Conservation (phyloP, 2,797 vertebrate genomes). For the Zenarchopterus dispar region DNA sequence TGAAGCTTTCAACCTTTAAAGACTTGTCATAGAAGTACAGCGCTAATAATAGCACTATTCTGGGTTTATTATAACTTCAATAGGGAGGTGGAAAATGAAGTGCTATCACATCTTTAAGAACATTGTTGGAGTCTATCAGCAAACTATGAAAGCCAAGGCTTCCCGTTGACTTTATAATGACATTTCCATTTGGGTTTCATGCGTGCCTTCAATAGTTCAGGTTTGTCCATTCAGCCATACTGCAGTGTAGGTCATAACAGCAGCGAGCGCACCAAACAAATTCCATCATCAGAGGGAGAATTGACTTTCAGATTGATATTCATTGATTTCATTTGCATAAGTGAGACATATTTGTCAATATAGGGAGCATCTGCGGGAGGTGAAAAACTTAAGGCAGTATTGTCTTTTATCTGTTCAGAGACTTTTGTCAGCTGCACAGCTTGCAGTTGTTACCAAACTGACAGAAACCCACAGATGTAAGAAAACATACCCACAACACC, state of each 20-base stretch:
- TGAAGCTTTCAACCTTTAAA: neutral
- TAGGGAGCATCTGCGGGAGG: constrained; percentile 81
- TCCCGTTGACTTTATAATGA: constrained; percentile 12
- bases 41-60: neutral
- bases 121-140: neutral
- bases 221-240: constrained; percentile 19
- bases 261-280: constrained; percentile 19
- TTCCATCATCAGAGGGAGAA: constrained; percentile 70
- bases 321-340: constrained; percentile 79
- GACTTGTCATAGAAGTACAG: neutral
- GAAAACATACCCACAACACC: constrained; percentile 63
- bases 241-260: constrained; percentile 14
- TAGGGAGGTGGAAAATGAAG: neutral
- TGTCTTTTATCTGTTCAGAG: constrained; percentile 83
- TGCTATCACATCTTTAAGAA: neutral
- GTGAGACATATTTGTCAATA: constrained; percentile 82
- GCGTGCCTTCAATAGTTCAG: neutral
- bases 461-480: constrained; percentile 68
- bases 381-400: constrained; percentile 76
- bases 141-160: neutral
- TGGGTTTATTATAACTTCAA: neutral
- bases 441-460: constrained; percentile 79
- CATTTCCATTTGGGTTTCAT: constrained; percentile 11
- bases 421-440: constrained; percentile 86
- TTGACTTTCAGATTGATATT: constrained; percentile 75